phyloP scores from a whole-genome alignment of 2,797 vertebrate species.

The Fratercula arctica region DNA sequence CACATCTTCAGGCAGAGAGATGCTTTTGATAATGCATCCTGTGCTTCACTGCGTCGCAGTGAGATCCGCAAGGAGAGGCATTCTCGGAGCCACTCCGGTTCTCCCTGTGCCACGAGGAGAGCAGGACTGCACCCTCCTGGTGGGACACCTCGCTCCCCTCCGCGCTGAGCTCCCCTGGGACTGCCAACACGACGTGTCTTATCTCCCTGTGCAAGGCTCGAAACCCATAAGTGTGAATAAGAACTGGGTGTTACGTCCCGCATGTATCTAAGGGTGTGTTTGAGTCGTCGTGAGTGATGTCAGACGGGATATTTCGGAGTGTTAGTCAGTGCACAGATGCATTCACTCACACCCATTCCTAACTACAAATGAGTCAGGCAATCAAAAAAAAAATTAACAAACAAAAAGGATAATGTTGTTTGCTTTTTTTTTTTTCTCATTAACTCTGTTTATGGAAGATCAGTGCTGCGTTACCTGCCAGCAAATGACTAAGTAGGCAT shows the following conservation, averaged over 20 bases:
- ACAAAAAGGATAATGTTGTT: neutral
- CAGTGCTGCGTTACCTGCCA: neutral
- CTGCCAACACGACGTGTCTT: rapidly evolving
- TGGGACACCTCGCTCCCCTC: rapidly evolving
- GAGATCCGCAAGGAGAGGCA: rapidly evolving
- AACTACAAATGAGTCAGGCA: neutral
- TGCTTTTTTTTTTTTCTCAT: neutral
- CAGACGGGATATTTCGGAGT: neutral
- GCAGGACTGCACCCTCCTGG: neutral
- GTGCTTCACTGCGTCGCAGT: rapidly evolving
- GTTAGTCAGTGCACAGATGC: neutral
- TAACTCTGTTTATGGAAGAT: neutral
- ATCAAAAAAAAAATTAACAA: neutral
- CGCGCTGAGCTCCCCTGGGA: rapidly evolving
- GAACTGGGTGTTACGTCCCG: rapidly evolving
- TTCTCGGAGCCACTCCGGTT: neutral
- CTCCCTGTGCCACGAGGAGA: neutral
- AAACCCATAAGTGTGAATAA: rapidly evolving
- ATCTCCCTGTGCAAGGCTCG: neutral
- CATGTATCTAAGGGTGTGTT: rapidly evolving
- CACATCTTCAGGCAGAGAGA: neutral
- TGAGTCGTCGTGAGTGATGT: neutral
- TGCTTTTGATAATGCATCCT: neutral
- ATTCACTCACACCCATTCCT: neutral
- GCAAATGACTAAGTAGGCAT: neutral